phyloP scores from a whole-genome alignment of 2,797 vertebrate genomes.

The Coranthus polyacanthus region DNA sequence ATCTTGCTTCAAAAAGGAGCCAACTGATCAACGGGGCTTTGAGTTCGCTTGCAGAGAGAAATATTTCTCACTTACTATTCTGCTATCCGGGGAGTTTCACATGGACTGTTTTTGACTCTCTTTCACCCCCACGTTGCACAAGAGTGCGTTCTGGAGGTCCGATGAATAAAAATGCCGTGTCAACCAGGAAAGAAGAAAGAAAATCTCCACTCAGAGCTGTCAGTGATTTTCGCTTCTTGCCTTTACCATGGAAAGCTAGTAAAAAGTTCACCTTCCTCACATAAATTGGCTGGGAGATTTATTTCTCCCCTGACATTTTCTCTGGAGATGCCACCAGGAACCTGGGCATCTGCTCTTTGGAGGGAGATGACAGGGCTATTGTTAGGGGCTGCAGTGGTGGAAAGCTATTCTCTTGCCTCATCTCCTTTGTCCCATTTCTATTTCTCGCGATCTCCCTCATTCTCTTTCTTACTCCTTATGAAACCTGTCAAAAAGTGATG shows the following conservation, averaged over 20 bases:
- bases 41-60: constrained; percentile 29
- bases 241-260: constrained; percentile 68
- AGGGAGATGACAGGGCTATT: constrained; percentile 80
- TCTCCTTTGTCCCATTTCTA: constrained; percentile 50
- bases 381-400: constrained; percentile 67
- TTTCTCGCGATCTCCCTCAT: constrained; percentile 19
- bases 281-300: constrained; percentile 86
- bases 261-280: constrained; percentile 82
- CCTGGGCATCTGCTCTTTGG: constrained; percentile 75
- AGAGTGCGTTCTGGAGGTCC: constrained; percentile 74
- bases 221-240: constrained; percentile 72
- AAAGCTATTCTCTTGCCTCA: constrained; percentile 69
- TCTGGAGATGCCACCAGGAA: constrained; percentile 79
- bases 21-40: constrained; percentile 37
- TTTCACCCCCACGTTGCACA: constrained; percentile 71
- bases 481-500: constrained; percentile 68
- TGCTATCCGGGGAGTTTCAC: constrained; percentile 66
- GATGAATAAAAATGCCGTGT: constrained; percentile 84
- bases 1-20: constrained; percentile 21
- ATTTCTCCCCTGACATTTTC: constrained; percentile 83
- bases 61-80: constrained; percentile 45
- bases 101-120: constrained; percentile 72
- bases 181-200: constrained; percentile 72
- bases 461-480: constrained; percentile 47
- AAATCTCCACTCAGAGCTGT: constrained; percentile 78